Conservation (phyloP, 1,140 invertebrate species). For the Lerema accius region DNA sequence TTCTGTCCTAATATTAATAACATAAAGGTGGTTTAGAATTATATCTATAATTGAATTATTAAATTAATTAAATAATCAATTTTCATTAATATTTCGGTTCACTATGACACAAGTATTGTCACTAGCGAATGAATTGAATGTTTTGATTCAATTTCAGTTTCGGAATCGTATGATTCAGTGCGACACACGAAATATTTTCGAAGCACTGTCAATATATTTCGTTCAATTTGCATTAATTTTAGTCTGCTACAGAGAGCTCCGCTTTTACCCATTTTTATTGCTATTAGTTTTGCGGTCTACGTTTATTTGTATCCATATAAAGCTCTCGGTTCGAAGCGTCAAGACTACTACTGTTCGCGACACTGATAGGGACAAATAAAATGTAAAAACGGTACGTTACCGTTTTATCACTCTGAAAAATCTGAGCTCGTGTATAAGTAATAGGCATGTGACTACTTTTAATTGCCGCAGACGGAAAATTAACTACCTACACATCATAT, state of each 20-base stretch:
- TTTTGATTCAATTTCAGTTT: slow-evolving; percentile 13
- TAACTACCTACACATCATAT: too few relatives aligned
- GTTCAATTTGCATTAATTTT: slow-evolving; percentile 67
- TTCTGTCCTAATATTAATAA: too few relatives aligned
- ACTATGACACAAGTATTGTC: neutral
- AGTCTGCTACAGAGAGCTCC: slow-evolving; percentile 51
- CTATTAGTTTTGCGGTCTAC: slow-evolving; percentile 53
- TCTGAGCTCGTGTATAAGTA: too few relatives aligned
- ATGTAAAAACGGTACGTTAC: neutral
- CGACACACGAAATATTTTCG: slow-evolving; percentile 53
- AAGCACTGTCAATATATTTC: slow-evolving; percentile 63
- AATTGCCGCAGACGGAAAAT: too few relatives aligned
- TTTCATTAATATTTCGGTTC: neutral
- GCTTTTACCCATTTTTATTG: slow-evolving; percentile 60
- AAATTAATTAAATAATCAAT: neutral
- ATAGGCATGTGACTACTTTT: too few relatives aligned
- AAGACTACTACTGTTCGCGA: neutral
- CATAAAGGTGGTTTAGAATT: neutral
- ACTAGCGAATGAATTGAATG: neutral
- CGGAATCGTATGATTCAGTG: slow-evolving; percentile 19
- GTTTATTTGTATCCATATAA: slow-evolving; percentile 37
- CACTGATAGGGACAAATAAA: neutral
- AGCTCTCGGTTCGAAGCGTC: slow-evolving; percentile 8
- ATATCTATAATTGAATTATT: neutral
- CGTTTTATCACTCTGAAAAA: too few relatives aligned